Evolutionary conservation across 2,113 vertebrate species (phyloP), one percentile per base, ranked within the genome.

Genomic region (Entosphenus tridentatus): DNA sequence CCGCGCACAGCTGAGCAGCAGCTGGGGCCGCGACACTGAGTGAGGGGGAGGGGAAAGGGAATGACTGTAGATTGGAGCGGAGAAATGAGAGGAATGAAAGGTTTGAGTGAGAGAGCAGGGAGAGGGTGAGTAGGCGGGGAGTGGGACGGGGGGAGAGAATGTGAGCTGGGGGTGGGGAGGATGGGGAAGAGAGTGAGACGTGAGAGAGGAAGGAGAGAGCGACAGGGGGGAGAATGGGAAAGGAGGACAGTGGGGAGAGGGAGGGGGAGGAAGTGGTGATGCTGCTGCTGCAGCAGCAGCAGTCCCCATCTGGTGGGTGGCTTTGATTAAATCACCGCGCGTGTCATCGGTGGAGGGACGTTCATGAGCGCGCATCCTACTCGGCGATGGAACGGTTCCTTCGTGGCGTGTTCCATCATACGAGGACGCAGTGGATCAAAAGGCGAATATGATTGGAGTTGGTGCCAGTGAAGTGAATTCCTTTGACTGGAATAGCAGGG

Each of bases 1-100:
- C 11, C 12, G 67, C 11, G 67, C 12, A 11, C n/a, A 11, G 13
- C 67, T 39, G 67, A 68, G 9, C 11, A 68, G 57, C 71, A n/a
- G 67, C 10, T 2, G 7, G n/a, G 57, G 13, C 9, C 18, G 16
- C 2, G 39, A 56, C 14, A 3, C 10, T 58, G 9, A 21, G 16
- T n/a, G 8, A 0, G 3, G 10, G 1, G 1, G 67, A 56, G 1
- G 1, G 56, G 1, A 17, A 39, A 39, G 55, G 2, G 57, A 59
- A 12, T 69, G 69, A 72, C 21, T 0, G 70, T 71, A 13, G 67
- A 59, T 69, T 67, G 12, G 54, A 4, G 57, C 11, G 9, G 17
- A 74, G 73, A 75, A 77, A 76, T 76, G 70, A 75, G 74, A 69
- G 72, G 65, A 70, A 16, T 2, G 3, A 57, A 74, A 74, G 76